Evolutionary conservation across 1,140 invertebrate genomes (phyloP), one percentile per base, ranked within the genome.

Genomic region (Homalodisca vitripennis): DNA sequence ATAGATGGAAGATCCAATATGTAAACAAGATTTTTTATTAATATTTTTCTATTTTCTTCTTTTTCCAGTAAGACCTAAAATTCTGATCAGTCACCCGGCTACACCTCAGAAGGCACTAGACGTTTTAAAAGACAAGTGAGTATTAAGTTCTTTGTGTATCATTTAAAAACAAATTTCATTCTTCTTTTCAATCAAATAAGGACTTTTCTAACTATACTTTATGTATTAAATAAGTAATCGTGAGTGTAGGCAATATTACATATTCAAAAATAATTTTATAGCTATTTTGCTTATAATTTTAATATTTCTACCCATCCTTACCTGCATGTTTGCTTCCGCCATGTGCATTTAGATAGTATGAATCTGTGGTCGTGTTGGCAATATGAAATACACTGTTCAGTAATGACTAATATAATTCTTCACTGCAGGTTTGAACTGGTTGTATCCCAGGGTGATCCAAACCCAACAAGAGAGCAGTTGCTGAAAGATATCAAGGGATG

Each of bases 101-200:
- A 60, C 29, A 13, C 26, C 55, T 30, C 12, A 6, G 3, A 30
- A 27, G 29, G 55, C 55, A 22, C 22, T 60, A 10, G 6, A 29
- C 2, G 29, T 60, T 13, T 60, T 60, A 12, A 26, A 60, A 60
- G 55, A 60, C 3, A 29, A 60, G 55, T 60, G 29, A 27, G 55
- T 60, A 27, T 30, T 53, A 12, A 53, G 48, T 22, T 14, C 6
- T 12, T 53, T 22, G 20, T 53, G 48, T 53, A 53, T 3, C 48
- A 12, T 6, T 53, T 12, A 53, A 53, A 14, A 12, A n/a, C 22
- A 12, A 53, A 20, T 3, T 53, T 53, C 6, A 24, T 53, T 6
- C 34, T 10, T 17, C 17, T 41, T n/a, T n/a, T n/a, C n/a, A n/a
- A n/a, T 6, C 34, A 41, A 17, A 41, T 10, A 6, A 41, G 34